Conservation (phyloP, 1,140 invertebrate species). For the Pteromalus puparum region DNA sequence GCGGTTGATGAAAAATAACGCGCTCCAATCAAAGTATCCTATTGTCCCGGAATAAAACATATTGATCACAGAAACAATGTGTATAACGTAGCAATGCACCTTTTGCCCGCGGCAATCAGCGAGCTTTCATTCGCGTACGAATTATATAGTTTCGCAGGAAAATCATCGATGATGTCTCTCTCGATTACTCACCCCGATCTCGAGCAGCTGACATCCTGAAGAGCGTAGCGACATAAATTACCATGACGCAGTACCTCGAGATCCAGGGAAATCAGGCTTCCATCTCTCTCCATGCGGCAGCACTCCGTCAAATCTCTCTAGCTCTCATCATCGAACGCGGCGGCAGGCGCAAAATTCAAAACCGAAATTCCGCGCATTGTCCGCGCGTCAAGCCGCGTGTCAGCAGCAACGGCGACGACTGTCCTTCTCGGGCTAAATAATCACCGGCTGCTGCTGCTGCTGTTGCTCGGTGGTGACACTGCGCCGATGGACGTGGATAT, state of each 20-base stretch:
- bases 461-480: conserved; percentile 1
- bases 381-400: conserved; percentile 67
- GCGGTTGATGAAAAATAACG: background rate
- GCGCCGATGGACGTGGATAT: background rate
- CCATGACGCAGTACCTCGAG: background rate
- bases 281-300: conserved; percentile 32
- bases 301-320: conserved; percentile 70
- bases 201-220: background rate
- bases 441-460: conserved; percentile 46
- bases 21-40: too few species aligned
- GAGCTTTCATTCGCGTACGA: background rate
- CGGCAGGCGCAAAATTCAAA: conserved; percentile 71
- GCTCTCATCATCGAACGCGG: conserved; percentile 53
- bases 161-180: background rate
- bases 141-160: background rate
- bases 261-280: background rate
- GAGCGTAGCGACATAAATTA: background rate
- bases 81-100: background rate
- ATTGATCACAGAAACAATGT: background rate
- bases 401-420: conserved; percentile 57
- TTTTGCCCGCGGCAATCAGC: background rate
- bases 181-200: conserved; percentile 1
- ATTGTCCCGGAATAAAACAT: background rate
- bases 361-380: conserved; percentile 73
- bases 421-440: conserved; percentile 57